Base-by-base conservation (phyloP, 2,797 vertebrate species). In the Halcyon badia region DNA sequence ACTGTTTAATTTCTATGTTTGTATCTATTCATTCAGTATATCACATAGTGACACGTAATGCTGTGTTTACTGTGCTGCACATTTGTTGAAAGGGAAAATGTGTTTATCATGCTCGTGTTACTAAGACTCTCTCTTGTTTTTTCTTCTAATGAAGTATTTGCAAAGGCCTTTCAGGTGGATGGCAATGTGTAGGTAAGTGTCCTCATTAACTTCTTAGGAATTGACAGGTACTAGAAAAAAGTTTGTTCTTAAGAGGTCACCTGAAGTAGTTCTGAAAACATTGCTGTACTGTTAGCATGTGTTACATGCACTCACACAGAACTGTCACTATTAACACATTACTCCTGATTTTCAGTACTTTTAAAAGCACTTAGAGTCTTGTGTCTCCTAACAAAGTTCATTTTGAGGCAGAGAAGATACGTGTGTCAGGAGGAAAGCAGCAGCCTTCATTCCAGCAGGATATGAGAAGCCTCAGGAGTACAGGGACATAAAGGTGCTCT, bases 401-500 rank as follows among this genome's bases (percentile, higher is more conserved):
- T 46, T 64, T 78, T 14, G 28, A n/a, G 17, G 4, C 25, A 6
- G 3, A 33, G 51, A 42, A 21, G 30, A 22, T 41, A 24, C 0
- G 7, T 52, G 37, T 14, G 9, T 60, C 28, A 16, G 46, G 51
- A 64, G 56, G 62, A 83, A 54, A 69, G 44, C 49, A 94, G 71
- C 46, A 71, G 10, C 37, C 30, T 70, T 12, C 62, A 64, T 85
- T 93, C 57, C 65, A 83, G 21, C 65, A 61, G 35, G n/a, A 35
- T n/a, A 1, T 62, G 78, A 48, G 78, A 96, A 91, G 22, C 78
- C 37, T 62, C 0, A 0, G 89, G 94, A 95, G 72, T 93, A 35
- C 94, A 95, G 64, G 95, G 96, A 26, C 85, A 49, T 26, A 41
- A 86, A 90, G 83, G 87, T 95, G 95, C 39, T 90, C 28, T 79